phyloP scores from a whole-genome alignment of 2,888 invertebrate species.

The Prosapia bicincta region DNA sequence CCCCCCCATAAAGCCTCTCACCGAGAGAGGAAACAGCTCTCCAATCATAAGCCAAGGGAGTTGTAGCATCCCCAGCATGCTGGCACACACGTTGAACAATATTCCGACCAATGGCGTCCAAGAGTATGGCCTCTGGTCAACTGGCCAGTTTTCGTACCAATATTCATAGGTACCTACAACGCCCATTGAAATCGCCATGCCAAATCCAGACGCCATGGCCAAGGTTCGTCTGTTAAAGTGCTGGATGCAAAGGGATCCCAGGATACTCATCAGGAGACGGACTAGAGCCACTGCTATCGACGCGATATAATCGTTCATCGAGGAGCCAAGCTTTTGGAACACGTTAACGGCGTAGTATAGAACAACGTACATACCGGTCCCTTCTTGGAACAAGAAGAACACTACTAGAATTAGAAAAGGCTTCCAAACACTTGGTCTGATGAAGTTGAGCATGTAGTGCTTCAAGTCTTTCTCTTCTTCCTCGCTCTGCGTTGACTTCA shows the following conservation, averaged over 20 bases:
- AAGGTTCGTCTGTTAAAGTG: constrained; percentile 59
- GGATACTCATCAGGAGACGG: constrained; percentile 59
- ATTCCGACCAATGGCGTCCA: constrained; percentile 58
- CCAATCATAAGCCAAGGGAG: constrained; percentile 73
- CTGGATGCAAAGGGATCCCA: constrained; percentile 63
- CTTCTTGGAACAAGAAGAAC: constrained; percentile 67
- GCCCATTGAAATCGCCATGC: constrained; percentile 62
- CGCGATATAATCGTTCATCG: constrained; percentile 62
- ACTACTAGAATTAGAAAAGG: constrained; percentile 62
- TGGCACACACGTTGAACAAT: constrained; percentile 63
- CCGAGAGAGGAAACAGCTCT: constrained; percentile 65
- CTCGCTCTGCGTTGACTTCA: constrained; percentile 1
- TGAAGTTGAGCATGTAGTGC: neutral
- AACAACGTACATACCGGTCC: constrained; percentile 69
- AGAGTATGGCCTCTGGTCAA: constrained; percentile 41
- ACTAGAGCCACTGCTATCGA: constrained; percentile 67
- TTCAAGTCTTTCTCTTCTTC: neutral
- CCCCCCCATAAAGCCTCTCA: constrained; percentile 64
- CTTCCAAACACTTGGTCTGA: constrained; percentile 55
- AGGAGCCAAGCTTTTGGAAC: constrained; percentile 65
- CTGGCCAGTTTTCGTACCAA: constrained; percentile 37
- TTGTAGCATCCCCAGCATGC: constrained; percentile 70
- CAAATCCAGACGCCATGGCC: constrained; percentile 61
- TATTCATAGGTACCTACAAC: constrained; percentile 41
- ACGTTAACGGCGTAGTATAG: constrained; percentile 69